These are phyloP conservation scores for Hydra vulgaris DNA, from an alignment of 30 jellyfish, hydroid and myxozoan genomes.

Conservation along the genomic window DNA sequence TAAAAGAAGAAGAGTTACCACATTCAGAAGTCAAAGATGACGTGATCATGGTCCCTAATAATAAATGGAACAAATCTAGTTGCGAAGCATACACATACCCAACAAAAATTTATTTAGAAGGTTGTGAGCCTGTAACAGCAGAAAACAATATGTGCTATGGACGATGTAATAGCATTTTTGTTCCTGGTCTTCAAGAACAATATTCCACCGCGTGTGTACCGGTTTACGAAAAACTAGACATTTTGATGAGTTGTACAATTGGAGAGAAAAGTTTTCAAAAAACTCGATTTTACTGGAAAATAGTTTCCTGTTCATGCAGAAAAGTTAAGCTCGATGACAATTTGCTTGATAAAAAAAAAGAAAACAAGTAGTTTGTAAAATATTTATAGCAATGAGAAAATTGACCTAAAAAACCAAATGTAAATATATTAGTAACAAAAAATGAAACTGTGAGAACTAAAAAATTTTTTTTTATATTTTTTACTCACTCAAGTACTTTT, in stretches of 20 bases:
- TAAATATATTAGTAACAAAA: too few relatives aligned
- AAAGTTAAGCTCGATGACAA: background rate
- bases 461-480: too few relatives aligned
- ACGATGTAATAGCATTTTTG: background rate
- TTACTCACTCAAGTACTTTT: too few relatives aligned
- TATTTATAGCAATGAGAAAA: too few relatives aligned
- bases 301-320: background rate
- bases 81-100: background rate
- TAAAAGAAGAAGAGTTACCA: background rate
- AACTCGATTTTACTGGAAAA: background rate
- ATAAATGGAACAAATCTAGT: background rate
- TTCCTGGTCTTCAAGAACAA: background rate
- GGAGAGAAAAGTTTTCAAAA: background rate
- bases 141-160: background rate
- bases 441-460: too few relatives aligned
- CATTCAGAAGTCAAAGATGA: background rate
- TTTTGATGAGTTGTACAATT: background rate
- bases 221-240: background rate
- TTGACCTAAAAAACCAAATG: too few relatives aligned
- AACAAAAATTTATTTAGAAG: background rate
- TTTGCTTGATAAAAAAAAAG: background rate
- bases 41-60: background rate
- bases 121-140: background rate
- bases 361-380: background rate
- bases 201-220: background rate